phyloP scores from a whole-genome alignment of 2,113 vertebrate species.

The Cheilinus undulatus region DNA sequence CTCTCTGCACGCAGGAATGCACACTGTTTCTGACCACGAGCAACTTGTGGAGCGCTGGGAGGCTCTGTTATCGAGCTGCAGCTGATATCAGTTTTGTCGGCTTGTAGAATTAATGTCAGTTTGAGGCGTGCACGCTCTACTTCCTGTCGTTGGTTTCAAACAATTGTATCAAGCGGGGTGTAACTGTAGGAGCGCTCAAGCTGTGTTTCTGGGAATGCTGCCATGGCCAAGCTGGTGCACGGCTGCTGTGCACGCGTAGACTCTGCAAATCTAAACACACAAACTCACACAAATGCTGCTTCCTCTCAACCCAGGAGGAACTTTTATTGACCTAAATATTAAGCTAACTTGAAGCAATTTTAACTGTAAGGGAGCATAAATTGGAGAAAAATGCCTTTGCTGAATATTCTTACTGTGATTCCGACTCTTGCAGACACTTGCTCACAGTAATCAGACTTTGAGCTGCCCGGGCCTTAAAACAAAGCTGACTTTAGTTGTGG shows the following conservation, averaged over 20 bases:
- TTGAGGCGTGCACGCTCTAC: slow-evolving; percentile 74
- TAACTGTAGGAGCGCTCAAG: slow-evolving; percentile 79
- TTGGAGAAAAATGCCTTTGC: background rate
- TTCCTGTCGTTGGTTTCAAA: slow-evolving; percentile 82
- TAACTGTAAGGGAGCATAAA: background rate
- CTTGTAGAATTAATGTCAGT: slow-evolving; percentile 73
- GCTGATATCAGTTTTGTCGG: slow-evolving; percentile 72
- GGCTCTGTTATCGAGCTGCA: slow-evolving; percentile 67
- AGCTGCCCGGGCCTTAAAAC: background rate
- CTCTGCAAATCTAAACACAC: slow-evolving; percentile 40
- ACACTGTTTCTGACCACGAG: slow-evolving; percentile 49
- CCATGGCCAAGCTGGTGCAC: slow-evolving; percentile 70
- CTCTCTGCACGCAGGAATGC: slow-evolving; percentile 7
- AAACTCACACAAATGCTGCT: slow-evolving; percentile 24
- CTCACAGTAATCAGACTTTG: background rate
- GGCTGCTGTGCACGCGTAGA: slow-evolving; percentile 52
- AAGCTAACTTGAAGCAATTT: slow-evolving; percentile 5
- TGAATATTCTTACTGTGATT: background rate
- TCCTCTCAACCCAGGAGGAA: background rate
- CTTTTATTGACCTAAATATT: slow-evolving; percentile 11
- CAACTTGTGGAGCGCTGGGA: slow-evolving; percentile 33
- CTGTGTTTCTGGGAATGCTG: slow-evolving; percentile 83
- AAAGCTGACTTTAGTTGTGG: background rate
- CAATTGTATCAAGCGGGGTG: slow-evolving; percentile 78
- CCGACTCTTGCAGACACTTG: background rate